Evolutionary conservation across 2,113 vertebrate genomes (phyloP).

Genomic region (Platysternon megacephalum): DNA sequence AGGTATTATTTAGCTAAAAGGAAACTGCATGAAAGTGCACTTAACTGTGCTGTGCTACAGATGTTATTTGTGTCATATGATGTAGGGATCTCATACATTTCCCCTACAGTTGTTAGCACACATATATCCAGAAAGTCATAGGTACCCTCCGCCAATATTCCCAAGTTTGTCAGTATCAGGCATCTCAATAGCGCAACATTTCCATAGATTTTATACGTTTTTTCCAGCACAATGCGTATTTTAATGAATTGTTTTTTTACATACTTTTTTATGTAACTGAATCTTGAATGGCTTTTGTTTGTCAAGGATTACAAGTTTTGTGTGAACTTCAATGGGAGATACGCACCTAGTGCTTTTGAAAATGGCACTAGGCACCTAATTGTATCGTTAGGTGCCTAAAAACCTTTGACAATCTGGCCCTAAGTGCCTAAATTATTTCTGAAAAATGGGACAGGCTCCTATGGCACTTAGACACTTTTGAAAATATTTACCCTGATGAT

Average conservation of each 20-base stretch:
- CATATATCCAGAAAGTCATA: neutral
- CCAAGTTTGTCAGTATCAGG: neutral
- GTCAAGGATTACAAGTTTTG: neutral
- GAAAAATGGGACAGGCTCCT: neutral
- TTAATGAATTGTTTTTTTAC: rapidly evolving
- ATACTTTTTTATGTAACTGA: neutral
- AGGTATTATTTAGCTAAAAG: neutral
- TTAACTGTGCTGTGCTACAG: neutral
- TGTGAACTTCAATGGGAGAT: neutral
- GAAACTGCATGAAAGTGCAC: neutral
- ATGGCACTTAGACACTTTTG: neutral
- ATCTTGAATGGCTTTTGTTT: neutral
- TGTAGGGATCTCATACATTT: rapidly evolving
- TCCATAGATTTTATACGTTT: neutral
- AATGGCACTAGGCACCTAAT: neutral
- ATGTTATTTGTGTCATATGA: neutral
- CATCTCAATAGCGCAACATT: neutral
- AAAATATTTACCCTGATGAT: neutral
- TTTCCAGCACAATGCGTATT: neutral
- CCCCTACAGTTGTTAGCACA: neutral
- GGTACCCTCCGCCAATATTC: neutral
- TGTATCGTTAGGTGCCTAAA: neutral
- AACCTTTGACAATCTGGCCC: neutral
- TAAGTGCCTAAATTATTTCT: neutral
- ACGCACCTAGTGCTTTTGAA: neutral